These are phyloP conservation scores for Heliconius hewitsoni DNA, from an alignment of 1,140 invertebrate species.

Conservation along the genomic window DNA sequence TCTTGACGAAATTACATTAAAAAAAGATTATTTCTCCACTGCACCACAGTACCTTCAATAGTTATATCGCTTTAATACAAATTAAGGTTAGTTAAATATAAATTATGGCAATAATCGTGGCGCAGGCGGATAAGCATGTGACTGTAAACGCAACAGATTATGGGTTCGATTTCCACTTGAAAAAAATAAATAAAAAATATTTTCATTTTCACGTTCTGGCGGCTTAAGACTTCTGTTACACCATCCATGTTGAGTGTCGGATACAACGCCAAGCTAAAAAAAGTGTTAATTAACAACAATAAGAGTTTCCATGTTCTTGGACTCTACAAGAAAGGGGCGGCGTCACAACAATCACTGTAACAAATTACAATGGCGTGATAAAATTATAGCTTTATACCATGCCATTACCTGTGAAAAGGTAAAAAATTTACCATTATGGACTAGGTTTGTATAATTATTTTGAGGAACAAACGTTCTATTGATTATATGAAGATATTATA, in stretches of 20 bases:
- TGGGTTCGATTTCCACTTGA: too few relatives aligned
- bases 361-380: constrained; percentile 3
- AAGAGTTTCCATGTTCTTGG: not conserved
- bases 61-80: not conserved
- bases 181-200: too few relatives aligned
- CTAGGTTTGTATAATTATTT: not conserved
- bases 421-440: not conserved
- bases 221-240: too few relatives aligned
- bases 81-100: not conserved
- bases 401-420: constrained; percentile 1
- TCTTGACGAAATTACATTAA: too few relatives aligned
- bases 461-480: not conserved
- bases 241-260: too few relatives aligned
- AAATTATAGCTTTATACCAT: constrained; percentile 7
- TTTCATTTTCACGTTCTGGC: too few relatives aligned
- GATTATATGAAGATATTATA: not conserved
- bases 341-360: not conserved
- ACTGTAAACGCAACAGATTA: too few relatives aligned
- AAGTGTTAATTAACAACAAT: not conserved
- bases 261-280: too few relatives aligned
- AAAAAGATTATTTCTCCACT: too few relatives aligned
- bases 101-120: too few relatives aligned
- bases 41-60: not conserved
- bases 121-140: too few relatives aligned
- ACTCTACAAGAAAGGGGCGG: constrained; percentile 5